Evolutionary conservation across 2,888 invertebrate genomes (phyloP).

Genomic region (Hyles lineata): DNA sequence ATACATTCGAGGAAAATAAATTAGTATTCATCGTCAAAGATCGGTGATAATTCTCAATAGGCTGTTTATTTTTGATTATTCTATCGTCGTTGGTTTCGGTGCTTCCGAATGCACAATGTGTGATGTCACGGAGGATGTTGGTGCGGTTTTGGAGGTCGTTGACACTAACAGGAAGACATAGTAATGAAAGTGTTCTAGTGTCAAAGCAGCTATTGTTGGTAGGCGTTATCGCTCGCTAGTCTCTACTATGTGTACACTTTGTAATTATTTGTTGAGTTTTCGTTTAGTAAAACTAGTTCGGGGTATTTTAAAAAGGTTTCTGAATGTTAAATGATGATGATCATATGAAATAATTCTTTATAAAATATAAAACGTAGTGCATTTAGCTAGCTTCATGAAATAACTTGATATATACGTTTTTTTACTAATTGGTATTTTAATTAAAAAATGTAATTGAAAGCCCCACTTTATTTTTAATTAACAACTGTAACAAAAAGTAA

Average conservation of each 20-base stretch:
- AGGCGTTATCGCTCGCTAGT: not conserved
- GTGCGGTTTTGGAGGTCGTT: conserved; percentile 23
- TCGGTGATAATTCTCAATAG: conserved; percentile 21
- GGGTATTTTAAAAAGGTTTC: too few relatives aligned
- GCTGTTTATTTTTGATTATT: conserved; percentile 5
- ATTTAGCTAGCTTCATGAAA: too few relatives aligned
- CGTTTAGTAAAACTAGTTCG: too few relatives aligned
- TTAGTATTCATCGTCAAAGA: conserved; percentile 32
- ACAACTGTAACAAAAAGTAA: not conserved
- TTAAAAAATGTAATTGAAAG: not conserved
- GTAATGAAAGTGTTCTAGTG: conserved; percentile 23
- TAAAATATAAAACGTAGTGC: too few relatives aligned
- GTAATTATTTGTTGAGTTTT: too few relatives aligned
- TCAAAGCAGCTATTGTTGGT: conserved; percentile 3
- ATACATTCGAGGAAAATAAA: conserved; percentile 40
- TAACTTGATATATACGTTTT: too few relatives aligned
- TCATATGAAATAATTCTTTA: too few relatives aligned
- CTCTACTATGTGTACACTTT: too few relatives aligned
- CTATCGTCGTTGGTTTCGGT: conserved; percentile 11
- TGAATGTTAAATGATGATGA: too few relatives aligned
- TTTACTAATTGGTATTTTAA: too few relatives aligned
- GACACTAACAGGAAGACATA: conserved; percentile 13
- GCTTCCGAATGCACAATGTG: conserved; percentile 24
- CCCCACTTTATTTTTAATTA: not conserved
- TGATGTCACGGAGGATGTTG: conserved; percentile 22